Evolutionary conservation across 2,113 vertebrate genomes (phyloP).

Genomic region (Paratilapia polleni): DNA sequence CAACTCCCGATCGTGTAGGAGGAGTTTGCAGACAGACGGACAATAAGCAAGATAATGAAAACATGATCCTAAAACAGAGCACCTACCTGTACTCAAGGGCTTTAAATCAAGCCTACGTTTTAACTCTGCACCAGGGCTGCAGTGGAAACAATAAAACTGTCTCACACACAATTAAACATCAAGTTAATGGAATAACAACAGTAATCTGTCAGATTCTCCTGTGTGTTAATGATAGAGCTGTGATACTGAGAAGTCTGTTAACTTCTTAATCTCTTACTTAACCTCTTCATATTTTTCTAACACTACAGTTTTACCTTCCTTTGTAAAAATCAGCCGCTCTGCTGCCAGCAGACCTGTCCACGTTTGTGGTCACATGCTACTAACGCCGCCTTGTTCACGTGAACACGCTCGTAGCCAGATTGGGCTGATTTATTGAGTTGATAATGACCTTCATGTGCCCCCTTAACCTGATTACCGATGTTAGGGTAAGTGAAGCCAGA

Average conservation of each 20-base stretch:
- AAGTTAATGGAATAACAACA: background rate
- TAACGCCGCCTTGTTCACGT: background rate
- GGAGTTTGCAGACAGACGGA: background rate
- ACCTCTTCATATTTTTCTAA: background rate
- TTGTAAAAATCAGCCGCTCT: background rate
- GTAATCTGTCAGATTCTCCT: background rate
- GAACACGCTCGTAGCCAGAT: background rate
- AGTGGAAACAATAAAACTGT: too few species aligned
- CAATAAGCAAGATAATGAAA: too few species aligned
- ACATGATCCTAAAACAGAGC: too few species aligned
- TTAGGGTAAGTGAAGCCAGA: background rate
- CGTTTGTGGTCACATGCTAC: too few species aligned
- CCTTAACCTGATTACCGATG: background rate
- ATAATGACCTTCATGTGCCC: background rate
- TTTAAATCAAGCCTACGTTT: too few species aligned
- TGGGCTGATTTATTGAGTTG: background rate
- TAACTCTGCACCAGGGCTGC: too few species aligned
- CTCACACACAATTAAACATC: too few species aligned
- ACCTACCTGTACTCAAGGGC: too few species aligned
- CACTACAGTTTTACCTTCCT: background rate
- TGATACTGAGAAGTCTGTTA: background rate
- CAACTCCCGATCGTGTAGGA: background rate
- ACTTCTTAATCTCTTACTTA: too few species aligned
- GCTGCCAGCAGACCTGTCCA: background rate
- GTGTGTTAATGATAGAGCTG: background rate